These are phyloP conservation scores for Trichogramma dendrolimi DNA, from an alignment of 2,888 invertebrate species.

Conservation along the genomic window DNA sequence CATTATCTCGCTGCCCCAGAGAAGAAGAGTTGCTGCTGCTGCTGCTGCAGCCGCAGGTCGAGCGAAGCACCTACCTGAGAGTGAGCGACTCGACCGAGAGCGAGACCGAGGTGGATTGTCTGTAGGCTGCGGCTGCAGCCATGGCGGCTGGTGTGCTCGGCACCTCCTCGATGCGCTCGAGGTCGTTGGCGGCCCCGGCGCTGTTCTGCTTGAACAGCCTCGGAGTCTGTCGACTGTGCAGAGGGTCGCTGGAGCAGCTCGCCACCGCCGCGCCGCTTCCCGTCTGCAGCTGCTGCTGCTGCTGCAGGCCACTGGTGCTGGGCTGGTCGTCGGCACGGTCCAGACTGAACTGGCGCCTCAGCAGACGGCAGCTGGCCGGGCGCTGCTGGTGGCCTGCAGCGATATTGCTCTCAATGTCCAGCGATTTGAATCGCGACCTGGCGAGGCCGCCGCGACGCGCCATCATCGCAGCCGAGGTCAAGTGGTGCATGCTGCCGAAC, in stretches of 20 bases:
- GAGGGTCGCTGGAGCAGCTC: slow-evolving; percentile 1
- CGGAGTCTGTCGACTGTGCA: slow-evolving; percentile 30
- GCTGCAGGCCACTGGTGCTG: slow-evolving; percentile 21
- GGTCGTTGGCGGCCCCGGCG: slow-evolving; percentile 64
- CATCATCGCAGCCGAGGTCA: slow-evolving; percentile 6
- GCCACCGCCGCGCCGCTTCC: slow-evolving; percentile 18
- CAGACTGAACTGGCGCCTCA: slow-evolving; percentile 66
- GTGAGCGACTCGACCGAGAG: slow-evolving; percentile 51
- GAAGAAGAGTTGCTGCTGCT: no score
- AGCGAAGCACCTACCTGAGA: slow-evolving; percentile 33
- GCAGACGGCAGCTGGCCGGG: slow-evolving; percentile 53
- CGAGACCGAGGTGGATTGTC: slow-evolving; percentile 49
- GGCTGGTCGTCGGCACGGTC: slow-evolving; percentile 63
- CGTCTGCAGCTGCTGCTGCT: neutral
- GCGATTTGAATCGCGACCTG: slow-evolving; percentile 24
- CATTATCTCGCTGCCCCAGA: no score
- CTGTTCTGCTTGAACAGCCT: slow-evolving; percentile 66
- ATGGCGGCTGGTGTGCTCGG: slow-evolving; percentile 51
- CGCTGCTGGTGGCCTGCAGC: slow-evolving; percentile 12
- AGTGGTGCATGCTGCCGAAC: no score
- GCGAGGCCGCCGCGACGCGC: slow-evolving; percentile 17
- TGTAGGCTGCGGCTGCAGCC: slow-evolving; percentile 38
- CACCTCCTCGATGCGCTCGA: slow-evolving; percentile 68
- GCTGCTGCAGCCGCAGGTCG: neutral
- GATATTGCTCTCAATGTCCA: slow-evolving; percentile 26